These are phyloP conservation scores for Dendrolimus kikuchii DNA, from an alignment of 1,140 invertebrate genomes.

Conservation along the genomic window DNA sequence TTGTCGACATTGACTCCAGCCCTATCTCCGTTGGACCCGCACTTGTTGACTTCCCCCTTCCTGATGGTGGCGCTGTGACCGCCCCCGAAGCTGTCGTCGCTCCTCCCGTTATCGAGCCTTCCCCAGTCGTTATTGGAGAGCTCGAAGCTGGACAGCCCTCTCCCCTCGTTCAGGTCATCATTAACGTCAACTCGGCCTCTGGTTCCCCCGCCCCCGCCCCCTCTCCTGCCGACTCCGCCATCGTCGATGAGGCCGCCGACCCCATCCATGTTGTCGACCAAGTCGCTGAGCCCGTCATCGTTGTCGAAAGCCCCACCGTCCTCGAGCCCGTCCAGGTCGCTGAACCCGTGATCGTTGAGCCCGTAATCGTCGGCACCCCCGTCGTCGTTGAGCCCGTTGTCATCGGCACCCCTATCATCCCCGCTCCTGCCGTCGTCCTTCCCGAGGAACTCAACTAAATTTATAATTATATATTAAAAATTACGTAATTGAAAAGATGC, in stretches of 20 bases:
- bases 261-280: not conserved
- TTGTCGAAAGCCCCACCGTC: not conserved
- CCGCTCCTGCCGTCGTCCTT: slow-evolving; percentile 15
- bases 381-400: slow-evolving; percentile 12
- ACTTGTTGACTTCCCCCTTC: slow-evolving; percentile 8
- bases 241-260: slow-evolving; percentile 6
- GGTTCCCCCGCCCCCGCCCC: not conserved
- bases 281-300: slow-evolving; percentile 7
- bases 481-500: too few species aligned
- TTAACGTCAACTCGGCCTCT: slow-evolving; percentile 1
- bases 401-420: slow-evolving; percentile 26
- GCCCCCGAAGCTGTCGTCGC: slow-evolving; percentile 1
- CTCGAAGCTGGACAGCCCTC: not conserved
- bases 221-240: slow-evolving; percentile 1
- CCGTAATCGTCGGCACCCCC: slow-evolving; percentile 3
- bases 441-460: slow-evolving; percentile 3
- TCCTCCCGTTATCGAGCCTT: not conserved
- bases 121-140: slow-evolving; percentile 2
- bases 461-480: too few species aligned
- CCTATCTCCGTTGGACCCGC: slow-evolving; percentile 18
- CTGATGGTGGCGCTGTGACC: slow-evolving; percentile 4
- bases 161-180: slow-evolving; percentile 4
- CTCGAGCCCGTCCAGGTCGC: slow-evolving; percentile 10
- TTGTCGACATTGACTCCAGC: slow-evolving; percentile 38
- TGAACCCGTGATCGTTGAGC: too few species aligned